These are phyloP conservation scores for Chaetophractus vellerosus DNA, from an alignment of 2,797 vertebrate genomes.

Conservation along the genomic window DNA sequence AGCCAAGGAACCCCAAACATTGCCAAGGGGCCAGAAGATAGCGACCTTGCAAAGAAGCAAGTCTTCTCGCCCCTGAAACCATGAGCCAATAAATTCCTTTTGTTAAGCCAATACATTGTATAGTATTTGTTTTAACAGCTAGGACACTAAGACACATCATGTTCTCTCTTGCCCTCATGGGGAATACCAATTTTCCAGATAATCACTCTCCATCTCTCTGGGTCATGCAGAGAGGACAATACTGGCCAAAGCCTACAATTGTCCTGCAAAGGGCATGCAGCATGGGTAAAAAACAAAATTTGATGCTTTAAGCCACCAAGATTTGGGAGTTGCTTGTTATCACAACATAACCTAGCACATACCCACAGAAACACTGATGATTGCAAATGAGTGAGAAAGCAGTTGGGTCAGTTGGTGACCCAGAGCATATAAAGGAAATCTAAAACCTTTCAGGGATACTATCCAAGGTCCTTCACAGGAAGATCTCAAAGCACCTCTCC, in stretches of 20 bases:
- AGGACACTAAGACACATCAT: neutral
- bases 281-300: neutral
- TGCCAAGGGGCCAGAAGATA: too few relatives aligned
- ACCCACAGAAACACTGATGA: neutral
- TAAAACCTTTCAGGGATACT: neutral
- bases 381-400: neutral
- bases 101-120: too few relatives aligned
- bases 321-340: neutral
- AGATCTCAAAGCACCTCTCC: neutral
- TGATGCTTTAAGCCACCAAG: neutral
- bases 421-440: neutral
- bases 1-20: too few relatives aligned
- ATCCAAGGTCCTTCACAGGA: neutral
- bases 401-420: neutral
- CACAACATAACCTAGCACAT: neutral
- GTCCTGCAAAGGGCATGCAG: neutral
- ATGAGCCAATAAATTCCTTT: too few relatives aligned
- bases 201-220: neutral
- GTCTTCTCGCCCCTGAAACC: too few relatives aligned
- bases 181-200: neutral
- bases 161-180: neutral
- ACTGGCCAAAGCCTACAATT: neutral
- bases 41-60: too few relatives aligned
- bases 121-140: too few relatives aligned
- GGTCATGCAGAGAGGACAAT: neutral